Conservation (phyloP, 2,113 vertebrate genomes). For the Macaca fascicularis region DNA sequence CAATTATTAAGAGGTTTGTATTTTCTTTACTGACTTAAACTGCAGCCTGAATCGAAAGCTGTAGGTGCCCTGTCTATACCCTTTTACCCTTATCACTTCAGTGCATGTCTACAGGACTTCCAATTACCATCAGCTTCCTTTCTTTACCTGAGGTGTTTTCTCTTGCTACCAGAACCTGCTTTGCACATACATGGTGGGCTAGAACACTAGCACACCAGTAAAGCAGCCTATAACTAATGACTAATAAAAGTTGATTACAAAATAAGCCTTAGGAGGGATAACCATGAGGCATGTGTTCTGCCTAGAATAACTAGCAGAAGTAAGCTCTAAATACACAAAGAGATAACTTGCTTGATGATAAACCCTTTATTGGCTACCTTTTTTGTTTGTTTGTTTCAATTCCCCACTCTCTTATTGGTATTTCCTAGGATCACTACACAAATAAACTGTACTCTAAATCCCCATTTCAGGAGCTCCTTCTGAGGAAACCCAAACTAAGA, state of each 20-base stretch:
- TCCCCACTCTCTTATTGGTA: not conserved
- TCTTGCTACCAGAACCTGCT: not conserved
- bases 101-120: not conserved
- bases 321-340: not conserved
- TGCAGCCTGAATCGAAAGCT: not conserved
- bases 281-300: not conserved
- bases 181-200: not conserved
- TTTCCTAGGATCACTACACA: not conserved
- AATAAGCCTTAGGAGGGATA: not conserved
- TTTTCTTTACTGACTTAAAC: not conserved
- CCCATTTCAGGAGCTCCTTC: not conserved
- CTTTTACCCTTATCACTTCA: not conserved
- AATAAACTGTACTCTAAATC: not conserved
- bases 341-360: not conserved
- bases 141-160: not conserved
- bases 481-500: not conserved
- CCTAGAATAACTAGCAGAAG: not conserved
- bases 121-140: not conserved
- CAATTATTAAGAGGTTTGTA: not conserved
- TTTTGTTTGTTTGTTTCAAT: not conserved
- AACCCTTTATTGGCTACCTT: not conserved
- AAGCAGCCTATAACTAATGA: not conserved
- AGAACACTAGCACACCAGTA: not conserved
- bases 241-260: constrained; percentile 1
- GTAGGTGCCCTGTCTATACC: not conserved